Conservation (phyloP, 2,888 invertebrate species). For the Acanthosoma haemorrhoidale region DNA sequence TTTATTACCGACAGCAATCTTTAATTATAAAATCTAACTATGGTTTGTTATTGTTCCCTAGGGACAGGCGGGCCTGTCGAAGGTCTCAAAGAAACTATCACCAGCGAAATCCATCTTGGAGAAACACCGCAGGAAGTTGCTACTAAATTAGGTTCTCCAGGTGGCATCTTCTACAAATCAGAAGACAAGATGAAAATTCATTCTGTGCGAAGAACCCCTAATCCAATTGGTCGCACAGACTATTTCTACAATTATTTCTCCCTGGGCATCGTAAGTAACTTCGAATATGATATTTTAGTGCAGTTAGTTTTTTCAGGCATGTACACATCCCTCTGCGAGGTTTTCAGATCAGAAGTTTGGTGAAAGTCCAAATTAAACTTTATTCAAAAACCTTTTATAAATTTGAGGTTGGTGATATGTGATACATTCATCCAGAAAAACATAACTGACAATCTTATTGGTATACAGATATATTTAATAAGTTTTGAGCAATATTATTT, state of each 20-base stretch:
- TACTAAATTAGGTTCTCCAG: constrained; percentile 84
- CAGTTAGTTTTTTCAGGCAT: no score
- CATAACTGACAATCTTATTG: no score
- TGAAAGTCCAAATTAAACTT: no score
- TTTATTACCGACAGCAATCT: background rate
- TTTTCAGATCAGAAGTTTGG: no score
- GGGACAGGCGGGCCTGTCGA: constrained; percentile 34
- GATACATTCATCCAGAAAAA: no score
- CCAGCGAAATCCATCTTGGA: constrained; percentile 72
- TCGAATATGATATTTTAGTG: no score
- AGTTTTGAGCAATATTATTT: no score
- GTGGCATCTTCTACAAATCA: constrained; percentile 89
- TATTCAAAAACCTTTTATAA: no score
- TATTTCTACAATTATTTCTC: constrained; percentile 99
- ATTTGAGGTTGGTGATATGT: no score
- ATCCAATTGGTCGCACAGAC: constrained; percentile 69
- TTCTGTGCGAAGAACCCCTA: constrained; percentile 48
- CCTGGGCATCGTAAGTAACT: constrained; percentile 74
- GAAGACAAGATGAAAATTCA: constrained; percentile 99
- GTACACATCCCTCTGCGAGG: no score
- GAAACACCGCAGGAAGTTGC: constrained; percentile 85
- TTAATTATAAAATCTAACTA: background rate
- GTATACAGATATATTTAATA: no score
- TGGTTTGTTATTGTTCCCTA: background rate
- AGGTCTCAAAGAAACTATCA: constrained; percentile 47